A percentile compares a stretch with the other conserved stretches of the same genome.
These are phyloP conservation scores for Craseonycteris thonglongyai DNA, from an alignment of 2,113 vertebrate species.

Conservation along the genomic window DNA sequence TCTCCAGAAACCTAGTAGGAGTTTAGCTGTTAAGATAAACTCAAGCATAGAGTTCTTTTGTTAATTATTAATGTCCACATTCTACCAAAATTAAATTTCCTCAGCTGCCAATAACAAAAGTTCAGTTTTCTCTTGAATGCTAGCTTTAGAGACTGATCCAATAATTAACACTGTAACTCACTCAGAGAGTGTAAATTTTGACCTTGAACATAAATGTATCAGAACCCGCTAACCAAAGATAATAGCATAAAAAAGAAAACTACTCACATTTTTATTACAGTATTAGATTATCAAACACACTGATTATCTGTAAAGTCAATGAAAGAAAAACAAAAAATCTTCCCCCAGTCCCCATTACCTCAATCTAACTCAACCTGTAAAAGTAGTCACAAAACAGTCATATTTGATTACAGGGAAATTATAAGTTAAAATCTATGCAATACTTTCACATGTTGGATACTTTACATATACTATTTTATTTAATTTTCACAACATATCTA, in stretches of 20 bases:
- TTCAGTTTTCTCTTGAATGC: neutral
- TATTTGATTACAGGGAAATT: neutral
- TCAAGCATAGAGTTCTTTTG: constrained; percentile 63
- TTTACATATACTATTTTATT: neutral
- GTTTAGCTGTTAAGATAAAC: constrained; percentile 69
- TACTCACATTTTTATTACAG: neutral
- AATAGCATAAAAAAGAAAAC: neutral
- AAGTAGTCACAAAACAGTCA: neutral
- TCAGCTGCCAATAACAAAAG: constrained; percentile 44
- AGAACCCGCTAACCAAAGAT: neutral
- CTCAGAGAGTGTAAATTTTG: neutral
- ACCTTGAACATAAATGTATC: neutral
- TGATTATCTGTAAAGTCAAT: neutral
- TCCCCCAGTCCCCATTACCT: neutral
- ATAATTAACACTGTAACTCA: neutral
- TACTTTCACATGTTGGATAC: neutral
- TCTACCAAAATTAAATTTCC: constrained; percentile 73
- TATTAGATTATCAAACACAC: neutral
- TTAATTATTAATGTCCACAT: constrained; percentile 68
- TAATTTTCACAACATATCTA: neutral
- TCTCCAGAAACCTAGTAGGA: constrained; percentile 62
- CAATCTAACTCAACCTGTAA: neutral
- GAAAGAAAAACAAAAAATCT: neutral
- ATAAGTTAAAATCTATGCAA: neutral
- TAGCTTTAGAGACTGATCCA: neutral